Conservation (phyloP, 2,888 invertebrate genomes). For the Clusia tigrina region DNA sequence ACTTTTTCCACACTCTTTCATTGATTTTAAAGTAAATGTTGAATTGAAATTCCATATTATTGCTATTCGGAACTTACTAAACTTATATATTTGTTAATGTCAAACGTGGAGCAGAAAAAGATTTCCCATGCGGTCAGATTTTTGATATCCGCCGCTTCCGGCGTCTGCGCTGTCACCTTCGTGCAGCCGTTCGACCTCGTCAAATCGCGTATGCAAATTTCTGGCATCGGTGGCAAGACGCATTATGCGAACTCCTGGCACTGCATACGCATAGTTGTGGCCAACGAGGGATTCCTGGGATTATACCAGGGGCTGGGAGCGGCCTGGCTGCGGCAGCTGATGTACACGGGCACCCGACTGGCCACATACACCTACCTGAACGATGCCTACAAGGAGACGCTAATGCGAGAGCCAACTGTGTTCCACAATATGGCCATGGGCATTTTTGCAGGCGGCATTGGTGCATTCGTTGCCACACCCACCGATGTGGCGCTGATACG, state of each 20-base stretch:
- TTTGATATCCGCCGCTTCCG: too few species aligned
- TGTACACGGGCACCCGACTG: conserved; percentile 95
- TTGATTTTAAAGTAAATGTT: too few species aligned
- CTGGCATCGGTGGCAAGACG: conserved; percentile 71
- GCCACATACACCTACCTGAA: conserved; percentile 93
- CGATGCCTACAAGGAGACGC: conserved; percentile 74
- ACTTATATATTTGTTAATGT: too few species aligned
- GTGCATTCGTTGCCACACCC: conserved; percentile 93
- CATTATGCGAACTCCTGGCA: conserved; percentile 83
- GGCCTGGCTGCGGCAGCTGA: conserved; percentile 92
- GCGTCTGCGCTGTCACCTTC: too few species aligned
- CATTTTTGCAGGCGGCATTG: conserved; percentile 79
- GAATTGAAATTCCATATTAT: too few species aligned
- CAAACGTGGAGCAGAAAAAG: too few species aligned
- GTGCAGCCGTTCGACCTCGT: conserved; percentile 97
- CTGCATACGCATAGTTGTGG: conserved; percentile 81
- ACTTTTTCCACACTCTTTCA: too few species aligned
- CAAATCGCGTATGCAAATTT: conserved; percentile 97
- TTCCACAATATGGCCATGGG: conserved; percentile 83
- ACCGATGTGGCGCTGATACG: conserved; percentile 96
- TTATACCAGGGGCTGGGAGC: conserved; percentile 94
- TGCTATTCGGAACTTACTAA: too few species aligned
- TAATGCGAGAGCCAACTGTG: conserved; percentile 79
- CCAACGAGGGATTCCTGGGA: conserved; percentile 85
- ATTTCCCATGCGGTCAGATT: too few species aligned